Percentiles rank a stretch among this genome's conserved stretches.
phyloP scores from a whole-genome alignment of 2,888 invertebrate genomes.

The Syritta pipiens region DNA sequence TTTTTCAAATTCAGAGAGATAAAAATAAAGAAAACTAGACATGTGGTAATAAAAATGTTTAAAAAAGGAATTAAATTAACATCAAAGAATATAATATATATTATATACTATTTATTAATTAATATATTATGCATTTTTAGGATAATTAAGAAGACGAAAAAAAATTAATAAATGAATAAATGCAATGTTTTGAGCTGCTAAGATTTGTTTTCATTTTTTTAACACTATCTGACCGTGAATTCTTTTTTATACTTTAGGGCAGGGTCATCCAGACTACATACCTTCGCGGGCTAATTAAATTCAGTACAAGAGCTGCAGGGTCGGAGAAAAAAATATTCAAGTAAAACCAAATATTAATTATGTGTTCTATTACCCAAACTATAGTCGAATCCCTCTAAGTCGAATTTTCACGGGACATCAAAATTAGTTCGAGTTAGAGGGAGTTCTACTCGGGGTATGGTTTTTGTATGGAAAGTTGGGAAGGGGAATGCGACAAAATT shows the following conservation, averaged over 20 bases:
- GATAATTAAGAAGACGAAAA: conserved; percentile 48
- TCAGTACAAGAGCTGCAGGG: too few relatives aligned
- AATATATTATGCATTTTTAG: conserved; percentile 69
- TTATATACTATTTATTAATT: conserved; percentile 67
- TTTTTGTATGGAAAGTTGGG: too few relatives aligned
- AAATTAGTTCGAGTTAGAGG: too few relatives aligned
- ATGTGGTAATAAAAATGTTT: conserved; percentile 41
- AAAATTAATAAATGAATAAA: conserved; percentile 51
- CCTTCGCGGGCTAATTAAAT: too few relatives aligned
- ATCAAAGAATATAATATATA: conserved; percentile 66
- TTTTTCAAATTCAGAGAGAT: conserved; percentile 21
- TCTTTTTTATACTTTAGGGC: not conserved
- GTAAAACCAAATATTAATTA: too few relatives aligned
- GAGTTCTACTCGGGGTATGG: too few relatives aligned
- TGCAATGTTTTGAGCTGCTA: conserved; percentile 69
- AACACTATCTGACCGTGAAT: not conserved
- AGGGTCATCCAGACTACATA: too few relatives aligned
- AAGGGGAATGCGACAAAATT: too few relatives aligned
- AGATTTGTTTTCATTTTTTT: conserved; percentile 27
- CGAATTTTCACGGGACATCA: too few relatives aligned
- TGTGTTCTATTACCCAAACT: too few relatives aligned
- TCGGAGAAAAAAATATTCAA: too few relatives aligned
- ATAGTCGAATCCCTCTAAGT: too few relatives aligned
- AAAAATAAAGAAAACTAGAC: conserved; percentile 11
- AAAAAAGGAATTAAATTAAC: conserved; percentile 43